Evolutionary conservation across 2,113 vertebrate genomes (phyloP), one percentile per base, ranked within the genome.

Genomic region (Triplophysa tibetana): DNA sequence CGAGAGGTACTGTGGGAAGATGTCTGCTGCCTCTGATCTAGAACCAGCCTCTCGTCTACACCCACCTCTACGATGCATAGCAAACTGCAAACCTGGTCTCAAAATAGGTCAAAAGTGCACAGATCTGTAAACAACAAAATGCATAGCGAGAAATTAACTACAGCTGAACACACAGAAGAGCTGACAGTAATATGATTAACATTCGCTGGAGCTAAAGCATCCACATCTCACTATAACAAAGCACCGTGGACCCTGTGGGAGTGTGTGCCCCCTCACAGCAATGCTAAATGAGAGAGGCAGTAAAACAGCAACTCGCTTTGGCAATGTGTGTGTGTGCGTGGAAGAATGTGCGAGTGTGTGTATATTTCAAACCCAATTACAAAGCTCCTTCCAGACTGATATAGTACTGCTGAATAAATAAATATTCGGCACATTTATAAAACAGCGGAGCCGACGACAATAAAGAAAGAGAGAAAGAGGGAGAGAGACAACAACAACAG

Each of bases 131-230:
- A 74, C 63, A 72, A 79, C 60, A 66, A 67, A 76, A 77, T 12
- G 33, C 33, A 38, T 38, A 38, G 33, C 5, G 7, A 38, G 33
- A 38, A 38, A 38, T 38, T 7, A 38, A 38, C 24, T 63, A 43
- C 45, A 24, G 52, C 75, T 63, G 83, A 69, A 84, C 83, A 85
- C 85, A 88, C 64, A 80, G 77, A 86, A 21, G 64, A 70, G 64
- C 24, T 77, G 86, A 85, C 82, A 87, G 79, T 80, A 88, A 91
- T 86, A 89, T 88, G 87, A 92, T 91, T 90, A 86, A 87, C 89
- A 90, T 81, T 91, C 89, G 89, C 89, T 85, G 84, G 83, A 68
- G 85, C 41, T 17, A 69, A 81, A 78, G 82, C 69, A 81, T 87
- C 81, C 82, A 88, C 84, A 87, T 82, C 80, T 81, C 81, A 81